Conservation (phyloP, 2,113 vertebrate species). For the Aleadryas rufinucha region DNA sequence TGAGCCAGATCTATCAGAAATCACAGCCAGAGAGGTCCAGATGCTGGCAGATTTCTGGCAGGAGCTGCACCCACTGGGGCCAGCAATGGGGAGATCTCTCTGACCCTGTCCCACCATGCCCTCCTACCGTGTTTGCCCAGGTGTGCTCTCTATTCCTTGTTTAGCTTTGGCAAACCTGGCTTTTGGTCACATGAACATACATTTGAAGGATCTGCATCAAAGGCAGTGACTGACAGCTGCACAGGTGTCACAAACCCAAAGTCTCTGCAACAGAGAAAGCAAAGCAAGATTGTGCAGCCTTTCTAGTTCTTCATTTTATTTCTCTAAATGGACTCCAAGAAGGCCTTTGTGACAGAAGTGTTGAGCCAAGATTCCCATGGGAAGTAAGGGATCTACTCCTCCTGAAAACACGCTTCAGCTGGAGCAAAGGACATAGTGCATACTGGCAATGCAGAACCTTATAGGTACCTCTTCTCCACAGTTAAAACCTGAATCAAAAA, state of each 20-base stretch:
- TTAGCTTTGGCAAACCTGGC: not conserved
- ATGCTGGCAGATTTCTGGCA: not conserved
- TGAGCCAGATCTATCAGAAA: not conserved
- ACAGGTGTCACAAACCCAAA: not conserved
- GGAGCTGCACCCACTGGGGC: not conserved
- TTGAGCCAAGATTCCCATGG: not conserved
- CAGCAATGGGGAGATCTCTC: not conserved
- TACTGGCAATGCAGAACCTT: not conserved
- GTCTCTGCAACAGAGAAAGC: not conserved
- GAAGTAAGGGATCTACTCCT: not conserved
- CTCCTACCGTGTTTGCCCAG: conserved; percentile 20
- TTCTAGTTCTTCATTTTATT: not conserved
- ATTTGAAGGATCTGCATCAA: not conserved
- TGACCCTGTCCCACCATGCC: conserved; percentile 17
- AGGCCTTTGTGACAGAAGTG: not conserved
- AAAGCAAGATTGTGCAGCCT: not conserved
- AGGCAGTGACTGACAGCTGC: not conserved
- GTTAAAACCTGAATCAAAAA: not conserved
- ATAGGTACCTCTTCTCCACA: not conserved
- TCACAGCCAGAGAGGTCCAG: not conserved
- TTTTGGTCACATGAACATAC: not conserved
- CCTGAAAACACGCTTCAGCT: not conserved
- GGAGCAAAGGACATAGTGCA: not conserved
- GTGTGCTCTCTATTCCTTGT: not conserved
- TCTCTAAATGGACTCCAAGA: not conserved